Evolutionary conservation across 2,113 vertebrate genomes (phyloP).

Genomic region (Antechinus flavipes): DNA sequence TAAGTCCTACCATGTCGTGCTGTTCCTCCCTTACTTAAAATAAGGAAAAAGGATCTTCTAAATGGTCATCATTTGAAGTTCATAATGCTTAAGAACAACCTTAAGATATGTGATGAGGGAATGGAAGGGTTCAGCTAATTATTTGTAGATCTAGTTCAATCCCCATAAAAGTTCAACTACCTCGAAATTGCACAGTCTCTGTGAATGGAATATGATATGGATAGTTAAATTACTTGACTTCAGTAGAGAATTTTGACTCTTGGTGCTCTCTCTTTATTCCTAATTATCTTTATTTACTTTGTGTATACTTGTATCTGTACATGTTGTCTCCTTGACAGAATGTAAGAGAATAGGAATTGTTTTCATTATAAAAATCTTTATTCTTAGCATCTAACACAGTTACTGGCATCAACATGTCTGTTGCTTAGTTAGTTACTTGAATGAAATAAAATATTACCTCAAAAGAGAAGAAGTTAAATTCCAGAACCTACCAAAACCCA

Average conservation of each 20-base stretch:
- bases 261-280: neutral
- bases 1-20: neutral
- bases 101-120: neutral
- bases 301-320: neutral
- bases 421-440: neutral
- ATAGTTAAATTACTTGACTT: slow-evolving; percentile 32
- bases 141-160: neutral
- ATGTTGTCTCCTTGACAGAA: neutral
- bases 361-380: neutral
- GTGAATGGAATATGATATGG: slow-evolving; percentile 6
- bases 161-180: neutral
- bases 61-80: neutral
- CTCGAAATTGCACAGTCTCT: slow-evolving; percentile 32
- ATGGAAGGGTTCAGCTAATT: neutral
- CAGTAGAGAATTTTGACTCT: slow-evolving; percentile 37
- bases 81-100: neutral
- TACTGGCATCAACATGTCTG: neutral
- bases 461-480: slow-evolving; percentile 46
- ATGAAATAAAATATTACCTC: neutral
- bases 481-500: slow-evolving; percentile 31
- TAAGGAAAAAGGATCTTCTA: neutral
- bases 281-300: neutral
- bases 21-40: neutral
- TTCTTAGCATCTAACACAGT: neutral
- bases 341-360: neutral